Evolutionary conservation across 1,140 invertebrate genomes (phyloP), one percentile per base, ranked within the genome.

Genomic region (Cardiocondyla obscurior): DNA sequence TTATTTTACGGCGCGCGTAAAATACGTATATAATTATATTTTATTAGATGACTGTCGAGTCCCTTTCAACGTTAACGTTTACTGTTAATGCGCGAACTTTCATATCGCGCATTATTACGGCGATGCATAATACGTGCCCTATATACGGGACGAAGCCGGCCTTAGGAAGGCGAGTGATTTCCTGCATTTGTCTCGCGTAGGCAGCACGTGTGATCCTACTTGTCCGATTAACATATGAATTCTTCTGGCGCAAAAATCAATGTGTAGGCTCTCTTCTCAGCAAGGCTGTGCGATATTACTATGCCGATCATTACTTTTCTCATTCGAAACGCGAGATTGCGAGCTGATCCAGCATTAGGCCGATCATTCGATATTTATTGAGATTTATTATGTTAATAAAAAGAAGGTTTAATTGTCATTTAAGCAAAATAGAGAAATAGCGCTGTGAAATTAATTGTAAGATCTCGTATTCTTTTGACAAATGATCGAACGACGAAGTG

Each of bases 121-220:
- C 30, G 67, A 69, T 73, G 83, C 76, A 25, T 85, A 86, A 81
- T 85, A 57, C 51, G n/a, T 81, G 85, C 67, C 85, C 85, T 81
- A 86, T 84, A 85, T 86, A 60, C 44, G 62, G 6, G 64, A 25
- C 55, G 51, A 67, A 65, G 73, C 42, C 16, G 49, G 64, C 64
- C 46, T 55, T 62, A 77, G 76, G 76, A 81, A 60, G 76, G 76
- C 85, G 67, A 85, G 76, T 73, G 67, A 67, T 84, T 86, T 86
- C 85, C 85, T 85, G 83, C 72, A 76, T 76, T 76, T 74, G 72
- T 22, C 28, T 30, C 28, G 42, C 55, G 72, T 76, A 62, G 72
- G 57, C 25, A 46, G 39, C 28, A 51, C 44, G n/a, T 22, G 57
- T 22, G 57, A 76, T 76, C 72, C 72, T 62, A 76, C 57, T 76